phyloP scores from a whole-genome alignment of 2,888 invertebrate species.

The Meiosimyza platycephala region DNA sequence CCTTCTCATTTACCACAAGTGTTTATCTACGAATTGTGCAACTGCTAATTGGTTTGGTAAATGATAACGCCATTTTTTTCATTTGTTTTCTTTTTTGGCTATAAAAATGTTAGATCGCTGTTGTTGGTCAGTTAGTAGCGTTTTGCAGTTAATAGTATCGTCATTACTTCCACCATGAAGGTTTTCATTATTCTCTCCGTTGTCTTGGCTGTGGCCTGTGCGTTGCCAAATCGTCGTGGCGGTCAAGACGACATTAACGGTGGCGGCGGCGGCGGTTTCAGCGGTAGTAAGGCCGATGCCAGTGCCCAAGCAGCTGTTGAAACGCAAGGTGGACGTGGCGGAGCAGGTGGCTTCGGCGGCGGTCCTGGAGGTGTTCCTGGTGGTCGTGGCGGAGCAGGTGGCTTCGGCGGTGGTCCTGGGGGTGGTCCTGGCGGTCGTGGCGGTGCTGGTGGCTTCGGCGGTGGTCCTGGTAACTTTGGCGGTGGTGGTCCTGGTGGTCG shows the following conservation, averaged over 20 bases:
- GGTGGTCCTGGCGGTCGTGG: constrained; percentile 27
- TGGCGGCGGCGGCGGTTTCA: constrained; percentile 11
- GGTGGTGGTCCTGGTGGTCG: constrained; percentile 30
- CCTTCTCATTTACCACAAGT: no score
- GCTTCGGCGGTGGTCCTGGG: constrained; percentile 22
- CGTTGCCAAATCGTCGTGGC: constrained; percentile 26
- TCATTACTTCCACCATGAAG: constrained; percentile 32
- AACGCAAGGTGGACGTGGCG: background rate
- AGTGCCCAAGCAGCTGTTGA: background rate
- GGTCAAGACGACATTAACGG: background rate
- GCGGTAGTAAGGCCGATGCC: background rate
- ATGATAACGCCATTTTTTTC: constrained; percentile 22
- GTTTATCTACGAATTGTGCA: no score
- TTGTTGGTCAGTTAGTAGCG: constrained; percentile 30
- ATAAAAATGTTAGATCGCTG: constrained; percentile 23
- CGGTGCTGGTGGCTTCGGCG: background rate
- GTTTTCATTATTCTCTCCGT: constrained; percentile 31
- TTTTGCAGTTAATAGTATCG: background rate
- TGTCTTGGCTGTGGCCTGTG: constrained; percentile 32
- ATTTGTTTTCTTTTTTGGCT: constrained; percentile 6
- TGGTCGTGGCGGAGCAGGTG: background rate
- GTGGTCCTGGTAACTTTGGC: constrained; percentile 22
- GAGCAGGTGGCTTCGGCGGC: no score
- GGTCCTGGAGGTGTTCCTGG: background rate
- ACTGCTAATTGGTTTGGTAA: constrained; percentile 22